These are phyloP conservation scores for Rhorus exstirpatorius DNA, from an alignment of 2,888 invertebrate genomes.

Conservation along the genomic window DNA sequence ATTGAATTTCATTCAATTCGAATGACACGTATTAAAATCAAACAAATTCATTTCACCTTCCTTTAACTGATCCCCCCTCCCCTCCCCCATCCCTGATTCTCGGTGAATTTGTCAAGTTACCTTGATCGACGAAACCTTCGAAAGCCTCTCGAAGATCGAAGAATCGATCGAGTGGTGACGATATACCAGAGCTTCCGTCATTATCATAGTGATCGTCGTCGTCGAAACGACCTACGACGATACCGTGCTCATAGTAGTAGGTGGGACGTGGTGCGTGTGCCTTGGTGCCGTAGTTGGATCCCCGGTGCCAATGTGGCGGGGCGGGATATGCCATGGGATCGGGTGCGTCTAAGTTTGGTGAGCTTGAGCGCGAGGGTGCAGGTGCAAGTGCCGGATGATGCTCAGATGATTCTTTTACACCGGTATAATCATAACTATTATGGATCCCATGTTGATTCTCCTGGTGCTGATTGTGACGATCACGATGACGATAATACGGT, in stretches of 20 bases:
- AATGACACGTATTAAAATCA: neutral
- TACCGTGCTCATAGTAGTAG: conserved; percentile 85
- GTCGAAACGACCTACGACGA: conserved; percentile 87
- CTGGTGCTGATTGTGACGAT: conserved; percentile 67
- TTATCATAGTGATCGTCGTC: conserved; percentile 82
- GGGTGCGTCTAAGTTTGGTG: conserved; percentile 81
- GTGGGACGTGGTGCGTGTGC: conserved; percentile 84
- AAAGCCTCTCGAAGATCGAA: conserved; percentile 89
- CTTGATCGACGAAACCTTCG: conserved; percentile 89
- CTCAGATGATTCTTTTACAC: conserved; percentile 52
- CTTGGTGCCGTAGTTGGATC: conserved; percentile 80
- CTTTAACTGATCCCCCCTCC: neutral
- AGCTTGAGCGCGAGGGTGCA: conserved; percentile 81
- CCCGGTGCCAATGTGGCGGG: conserved; percentile 76
- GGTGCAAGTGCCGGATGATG: conserved; percentile 74
- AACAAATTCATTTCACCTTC: conserved; percentile 3
- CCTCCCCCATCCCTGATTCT: conserved; percentile 27
- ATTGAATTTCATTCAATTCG: neutral
- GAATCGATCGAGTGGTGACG: conserved; percentile 88
- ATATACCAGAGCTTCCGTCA: conserved; percentile 75
- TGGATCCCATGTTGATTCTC: conserved; percentile 16
- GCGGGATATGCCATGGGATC: conserved; percentile 73
- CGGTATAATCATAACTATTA: conserved; percentile 64
- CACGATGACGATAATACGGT: conserved; percentile 73
- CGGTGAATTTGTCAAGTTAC: conserved; percentile 86